Percentiles rank a stretch among this genome's conserved stretches.
Conservation (phyloP, 30 jellyfish, hydroid and myxozoan species). For the Catostylus mosaicus region DNA sequence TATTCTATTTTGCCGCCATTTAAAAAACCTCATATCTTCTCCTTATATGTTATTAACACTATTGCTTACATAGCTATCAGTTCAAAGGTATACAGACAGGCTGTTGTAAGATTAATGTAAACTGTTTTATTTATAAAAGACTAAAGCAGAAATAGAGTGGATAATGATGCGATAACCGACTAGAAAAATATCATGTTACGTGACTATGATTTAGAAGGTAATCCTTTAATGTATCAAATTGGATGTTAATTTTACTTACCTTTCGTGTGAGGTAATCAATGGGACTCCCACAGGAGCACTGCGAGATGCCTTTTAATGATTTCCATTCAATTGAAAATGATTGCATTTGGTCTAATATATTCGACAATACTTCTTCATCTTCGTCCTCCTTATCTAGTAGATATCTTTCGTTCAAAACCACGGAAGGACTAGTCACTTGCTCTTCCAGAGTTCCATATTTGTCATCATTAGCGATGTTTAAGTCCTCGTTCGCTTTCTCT, state of each 20-base stretch:
- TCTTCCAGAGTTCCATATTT: background rate
- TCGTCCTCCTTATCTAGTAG: conserved; percentile 29
- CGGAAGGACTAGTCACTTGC: background rate
- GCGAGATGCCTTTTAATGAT: conserved; percentile 78
- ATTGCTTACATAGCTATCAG: too few relatives aligned
- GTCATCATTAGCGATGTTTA: background rate
- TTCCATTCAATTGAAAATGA: conserved; percentile 90
- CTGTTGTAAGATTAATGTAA: too few relatives aligned
- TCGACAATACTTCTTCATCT: conserved; percentile 44
- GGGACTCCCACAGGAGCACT: conserved; percentile 95
- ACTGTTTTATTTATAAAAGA: too few relatives aligned
- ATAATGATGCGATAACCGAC: too few relatives aligned
- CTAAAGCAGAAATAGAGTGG: too few relatives aligned
- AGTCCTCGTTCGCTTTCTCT: background rate
- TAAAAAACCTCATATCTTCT: too few relatives aligned
- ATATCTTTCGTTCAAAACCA: conserved; percentile 51
- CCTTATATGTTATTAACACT: too few relatives aligned
- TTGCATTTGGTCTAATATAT: conserved; percentile 57
- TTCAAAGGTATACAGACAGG: too few relatives aligned
- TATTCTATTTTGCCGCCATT: too few relatives aligned
- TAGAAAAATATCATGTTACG: too few relatives aligned
- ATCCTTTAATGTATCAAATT: background rate
- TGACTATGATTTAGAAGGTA: too few relatives aligned
- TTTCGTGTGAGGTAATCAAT: conserved; percentile 85
- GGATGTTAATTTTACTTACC: too few relatives aligned